Evolutionary conservation across 2,797 vertebrate genomes (phyloP).

Genomic region (Aldrovandia affinis): DNA sequence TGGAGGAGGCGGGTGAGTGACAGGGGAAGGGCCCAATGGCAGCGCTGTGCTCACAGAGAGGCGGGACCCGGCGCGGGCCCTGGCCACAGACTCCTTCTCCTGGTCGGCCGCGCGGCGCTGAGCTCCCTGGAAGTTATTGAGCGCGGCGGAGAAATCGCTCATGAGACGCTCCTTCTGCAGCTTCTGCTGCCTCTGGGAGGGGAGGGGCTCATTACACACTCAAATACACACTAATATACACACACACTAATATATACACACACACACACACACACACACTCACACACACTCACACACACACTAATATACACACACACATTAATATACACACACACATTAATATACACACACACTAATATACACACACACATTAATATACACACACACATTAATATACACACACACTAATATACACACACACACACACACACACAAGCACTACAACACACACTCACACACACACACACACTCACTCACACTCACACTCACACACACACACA

Average conservation of each 20-base stretch:
- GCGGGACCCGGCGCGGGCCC: constrained; percentile 81
- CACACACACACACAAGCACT: neutral
- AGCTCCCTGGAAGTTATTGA: constrained; percentile 83
- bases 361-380: neutral
- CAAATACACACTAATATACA: too few relatives aligned
- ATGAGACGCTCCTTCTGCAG: constrained; percentile 87
- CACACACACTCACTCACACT: neutral
- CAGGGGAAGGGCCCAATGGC: neutral
- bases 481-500: too few relatives aligned
- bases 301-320: too few relatives aligned
- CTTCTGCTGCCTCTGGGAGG: constrained; percentile 81
- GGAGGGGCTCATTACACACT: neutral
- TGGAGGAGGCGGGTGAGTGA: neutral
- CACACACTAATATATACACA: too few relatives aligned
- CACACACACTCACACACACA: too few relatives aligned
- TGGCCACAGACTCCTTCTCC: constrained; percentile 82
- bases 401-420: neutral
- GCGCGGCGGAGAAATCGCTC: constrained; percentile 85
- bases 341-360: neutral
- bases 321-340: too few relatives aligned
- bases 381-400: neutral
- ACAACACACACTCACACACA: neutral
- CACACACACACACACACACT: neutral
- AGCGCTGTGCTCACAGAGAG: constrained; percentile 69
- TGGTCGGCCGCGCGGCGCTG: constrained; percentile 83